Evolutionary conservation across 2,113 vertebrate species (phyloP), one percentile per base, ranked within the genome.

Genomic region (Candoia aspera): DNA sequence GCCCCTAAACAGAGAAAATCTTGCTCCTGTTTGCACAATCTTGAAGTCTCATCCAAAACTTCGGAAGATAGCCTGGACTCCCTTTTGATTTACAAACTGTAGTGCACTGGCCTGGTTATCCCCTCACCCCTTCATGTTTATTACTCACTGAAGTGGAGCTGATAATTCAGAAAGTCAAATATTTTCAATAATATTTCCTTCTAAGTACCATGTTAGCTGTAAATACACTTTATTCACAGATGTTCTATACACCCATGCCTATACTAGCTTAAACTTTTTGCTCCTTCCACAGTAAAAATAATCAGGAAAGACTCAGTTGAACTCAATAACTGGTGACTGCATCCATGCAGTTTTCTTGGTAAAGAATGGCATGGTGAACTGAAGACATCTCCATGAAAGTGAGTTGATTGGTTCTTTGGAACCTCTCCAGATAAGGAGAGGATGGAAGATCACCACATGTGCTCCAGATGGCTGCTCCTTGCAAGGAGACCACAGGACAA

Each of bases 1-100:
- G 88, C 92, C 89, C 89, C 4, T 55, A 89, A 86, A 88, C 92
- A 91, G 93, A 94, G 91, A 6, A 11, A 93, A 79, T 93, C 90
- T 49, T 6, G 60, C 73, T 87, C 6, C 53, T 8, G 60, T 79
- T 92, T 88, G 17, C 87, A 55, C 0, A 46, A 88, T 42, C 21
- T 91, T n/a, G 29, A 93, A 91, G 87, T 8, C 0, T n/a, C 68
- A 24, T 9, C 0, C 57, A 54, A 90, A 89, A 23, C 33, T 13
- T 79, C 29, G 73, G 89, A 93, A 57, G 54, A 26, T 15, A 42
- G 79, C 0, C 13, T 90, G 64, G 84, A 55, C 88, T n/a, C 55
- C 29, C 85, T 88, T 12, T 88, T 49, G 68, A 46, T 90, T 29
- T n/a, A 86, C 92, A 87, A 88, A n/a, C 87, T 19, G 19, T 90